phyloP scores from a whole-genome alignment of 2,113 vertebrate genomes.

The Lutjanus erythropterus region DNA sequence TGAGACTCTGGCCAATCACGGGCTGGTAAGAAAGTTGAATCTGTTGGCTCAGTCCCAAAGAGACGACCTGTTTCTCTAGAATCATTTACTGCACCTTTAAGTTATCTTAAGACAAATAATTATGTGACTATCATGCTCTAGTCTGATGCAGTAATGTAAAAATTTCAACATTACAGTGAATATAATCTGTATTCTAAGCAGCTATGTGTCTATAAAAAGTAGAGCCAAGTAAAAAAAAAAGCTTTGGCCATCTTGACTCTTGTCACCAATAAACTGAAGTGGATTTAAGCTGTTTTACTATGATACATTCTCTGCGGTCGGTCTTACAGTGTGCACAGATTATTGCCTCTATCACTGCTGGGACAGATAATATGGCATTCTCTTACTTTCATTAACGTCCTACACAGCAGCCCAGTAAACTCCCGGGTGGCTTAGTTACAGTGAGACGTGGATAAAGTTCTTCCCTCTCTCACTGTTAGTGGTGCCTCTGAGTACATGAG shows the following conservation, averaged over 20 bases:
- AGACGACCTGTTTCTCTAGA: too few species aligned
- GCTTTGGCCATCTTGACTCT: constrained; percentile 55
- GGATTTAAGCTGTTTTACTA: constrained; percentile 64
- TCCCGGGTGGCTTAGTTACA: constrained; percentile 70
- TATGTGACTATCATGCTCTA: neutral
- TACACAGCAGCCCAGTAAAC: constrained; percentile 62
- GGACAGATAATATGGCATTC: constrained; percentile 74
- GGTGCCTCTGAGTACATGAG: constrained; percentile 57
- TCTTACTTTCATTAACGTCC: constrained; percentile 75
- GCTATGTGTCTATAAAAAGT: constrained; percentile 31
- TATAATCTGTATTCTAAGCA: constrained; percentile 21
- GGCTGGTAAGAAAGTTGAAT: too few species aligned
- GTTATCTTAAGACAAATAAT: neutral
- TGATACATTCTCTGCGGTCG: constrained; percentile 60
- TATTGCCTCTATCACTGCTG: constrained; percentile 72
- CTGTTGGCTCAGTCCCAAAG: too few species aligned
- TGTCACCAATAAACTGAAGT: constrained; percentile 65
- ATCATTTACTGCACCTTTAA: neutral
- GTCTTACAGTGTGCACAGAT: constrained; percentile 67
- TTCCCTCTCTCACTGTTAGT: constrained; percentile 42
- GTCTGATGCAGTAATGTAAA: neutral
- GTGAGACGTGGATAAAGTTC: constrained; percentile 63
- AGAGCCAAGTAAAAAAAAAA: constrained; percentile 33
- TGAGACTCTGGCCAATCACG: too few species aligned
- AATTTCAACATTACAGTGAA: neutral